Percentiles rank a stretch among this genome's conserved stretches.
phyloP scores from a whole-genome alignment of 2,797 vertebrate genomes.

The Malacoctenus gilli region DNA sequence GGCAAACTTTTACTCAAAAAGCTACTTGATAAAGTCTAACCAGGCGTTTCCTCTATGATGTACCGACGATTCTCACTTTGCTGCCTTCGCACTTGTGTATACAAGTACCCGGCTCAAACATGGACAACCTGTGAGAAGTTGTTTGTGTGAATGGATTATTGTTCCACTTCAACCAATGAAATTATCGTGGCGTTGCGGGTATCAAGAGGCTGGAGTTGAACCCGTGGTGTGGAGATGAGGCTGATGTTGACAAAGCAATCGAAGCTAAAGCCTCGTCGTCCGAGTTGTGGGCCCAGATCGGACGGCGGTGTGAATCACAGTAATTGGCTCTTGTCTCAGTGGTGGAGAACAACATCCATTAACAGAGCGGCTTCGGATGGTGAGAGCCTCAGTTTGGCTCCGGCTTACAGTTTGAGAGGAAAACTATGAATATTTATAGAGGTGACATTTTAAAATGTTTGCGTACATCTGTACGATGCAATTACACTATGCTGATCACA shows the following conservation, averaged over 20 bases:
- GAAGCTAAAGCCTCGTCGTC: slow-evolving; percentile 40
- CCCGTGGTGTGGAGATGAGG: slow-evolving; percentile 29
- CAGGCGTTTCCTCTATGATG: no score
- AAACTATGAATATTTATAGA: slow-evolving; percentile 36
- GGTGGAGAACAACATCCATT: slow-evolving; percentile 60
- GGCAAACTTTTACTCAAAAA: no score
- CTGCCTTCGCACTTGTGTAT: no score
- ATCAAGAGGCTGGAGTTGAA: slow-evolving; percentile 3
- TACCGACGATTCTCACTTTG: no score
- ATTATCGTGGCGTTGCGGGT: slow-evolving; percentile 1
- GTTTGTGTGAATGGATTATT: slow-evolving; percentile 1
- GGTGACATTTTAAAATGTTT: not conserved
- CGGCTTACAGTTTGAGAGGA: slow-evolving; percentile 19
- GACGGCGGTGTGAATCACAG: slow-evolving; percentile 51
- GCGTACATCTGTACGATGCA: slow-evolving; percentile 1
- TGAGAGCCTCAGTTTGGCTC: slow-evolving; percentile 32
- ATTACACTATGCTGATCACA: slow-evolving; percentile 3
- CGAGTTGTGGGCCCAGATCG: slow-evolving; percentile 33
- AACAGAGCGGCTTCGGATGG: slow-evolving; percentile 34
- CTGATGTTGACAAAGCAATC: slow-evolving; percentile 52
- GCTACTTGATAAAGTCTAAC: no score
- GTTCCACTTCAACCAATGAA: slow-evolving; percentile 1
- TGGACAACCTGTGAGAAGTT: not conserved
- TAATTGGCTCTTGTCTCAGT: slow-evolving; percentile 62
- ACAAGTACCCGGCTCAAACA: no score